Conservation (phyloP, 2,113 vertebrate species). For the Siphamia tubifer region DNA sequence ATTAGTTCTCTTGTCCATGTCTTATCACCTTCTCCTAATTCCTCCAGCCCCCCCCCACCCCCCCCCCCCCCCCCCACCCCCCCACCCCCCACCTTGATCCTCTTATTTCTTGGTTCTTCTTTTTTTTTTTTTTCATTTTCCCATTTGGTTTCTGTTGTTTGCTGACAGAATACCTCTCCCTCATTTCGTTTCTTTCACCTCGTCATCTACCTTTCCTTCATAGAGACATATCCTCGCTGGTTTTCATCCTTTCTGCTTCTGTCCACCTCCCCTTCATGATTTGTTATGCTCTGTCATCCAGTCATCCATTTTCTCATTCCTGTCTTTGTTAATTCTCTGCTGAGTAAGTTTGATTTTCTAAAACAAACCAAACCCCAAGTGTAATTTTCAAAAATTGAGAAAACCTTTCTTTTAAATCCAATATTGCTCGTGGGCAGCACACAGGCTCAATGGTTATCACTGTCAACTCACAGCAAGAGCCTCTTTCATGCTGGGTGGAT, state of each 20-base stretch:
- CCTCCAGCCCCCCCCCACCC: constrained; percentile 17
- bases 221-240: not conserved
- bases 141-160: constrained; percentile 44
- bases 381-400: not conserved
- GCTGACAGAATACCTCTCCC: constrained; percentile 23
- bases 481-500: too few relatives aligned
- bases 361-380: constrained; percentile 18
- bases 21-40: constrained; percentile 62
- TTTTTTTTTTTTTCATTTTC: constrained; percentile 40
- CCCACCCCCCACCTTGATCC: constrained; percentile 24
- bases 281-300: constrained; percentile 32
- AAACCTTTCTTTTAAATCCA: not conserved
- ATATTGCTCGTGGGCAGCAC: not conserved
- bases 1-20: constrained; percentile 59
- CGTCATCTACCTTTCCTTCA: constrained; percentile 37
- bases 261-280: constrained; percentile 33
- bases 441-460: not conserved
- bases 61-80: constrained; percentile 15
- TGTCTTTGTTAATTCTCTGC: constrained; percentile 30
- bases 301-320: constrained; percentile 15
- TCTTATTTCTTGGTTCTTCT: constrained; percentile 45
- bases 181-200: constrained; percentile 15
- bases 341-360: constrained; percentile 31
- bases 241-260: constrained; percentile 21
- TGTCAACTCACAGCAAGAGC: constrained; percentile 1